Evolutionary conservation across 2,888 invertebrate genomes (phyloP), one percentile per base, ranked within the genome.

Genomic region (Lutraria lutraria): DNA sequence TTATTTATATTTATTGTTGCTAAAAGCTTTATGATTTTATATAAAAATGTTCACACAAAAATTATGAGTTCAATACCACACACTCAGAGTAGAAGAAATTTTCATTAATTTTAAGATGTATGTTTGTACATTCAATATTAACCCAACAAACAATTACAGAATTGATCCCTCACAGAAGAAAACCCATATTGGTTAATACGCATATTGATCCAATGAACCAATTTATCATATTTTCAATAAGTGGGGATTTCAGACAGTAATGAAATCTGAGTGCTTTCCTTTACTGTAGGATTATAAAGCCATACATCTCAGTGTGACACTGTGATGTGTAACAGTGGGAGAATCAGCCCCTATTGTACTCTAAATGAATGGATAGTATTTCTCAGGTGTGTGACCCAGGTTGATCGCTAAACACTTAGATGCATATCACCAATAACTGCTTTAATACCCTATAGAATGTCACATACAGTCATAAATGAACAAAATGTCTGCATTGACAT

Each of bases 141-240:
- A 19, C 21, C 25, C n/a, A 53, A 29, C 81, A 53, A 54, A 54
- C 81, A 52, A 81, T 81, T 21, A 81, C n/a, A n/a, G 52, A 53
- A 81, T 54, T 81, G 53, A 53, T 53, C 52, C 25, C 34, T 25
- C n/a, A 81, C 54, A 52, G 34, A n/a, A 81, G 81, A 76, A n/a
- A 76, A 76, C 13, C 34, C 76, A 76, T 76, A 76, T 76, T 34
- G 34, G 76, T 29, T 79, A 80, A 56, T 80, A 31, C 56, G 12
- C 19, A 85, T 56, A 85, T 85, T 85, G 85, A 85, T 85, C 79
- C 0, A 16, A 52, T 53, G 21, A 81, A 60, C n/a, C 79, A 85
- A 85, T 85, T 85, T 85, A 85, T 85, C 80, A 85, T 80, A 85
- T 60, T 85, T 85, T 53, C 85, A 80, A 80, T 85, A 85, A 85